Conservation (phyloP, 1,140 invertebrate species). For the Steinernema khuongi region DNA sequence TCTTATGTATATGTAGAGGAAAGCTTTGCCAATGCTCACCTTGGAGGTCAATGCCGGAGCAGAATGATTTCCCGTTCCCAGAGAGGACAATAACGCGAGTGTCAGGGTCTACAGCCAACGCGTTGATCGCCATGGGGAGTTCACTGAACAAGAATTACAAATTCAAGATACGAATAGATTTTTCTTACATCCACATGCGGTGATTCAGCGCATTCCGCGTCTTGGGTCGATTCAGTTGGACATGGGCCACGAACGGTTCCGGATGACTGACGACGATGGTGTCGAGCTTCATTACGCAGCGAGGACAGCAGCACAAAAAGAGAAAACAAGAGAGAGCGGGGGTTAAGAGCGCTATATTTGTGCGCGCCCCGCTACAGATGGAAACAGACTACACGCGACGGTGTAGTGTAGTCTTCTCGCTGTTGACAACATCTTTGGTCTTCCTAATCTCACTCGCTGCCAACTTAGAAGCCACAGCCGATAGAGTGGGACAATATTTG, state of each 20-base stretch:
- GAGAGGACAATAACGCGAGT: conserved; percentile 78
- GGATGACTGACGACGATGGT: neutral
- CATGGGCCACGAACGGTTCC: conserved; percentile 69
- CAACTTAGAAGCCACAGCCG: neutral
- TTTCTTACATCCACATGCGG: conserved; percentile 78
- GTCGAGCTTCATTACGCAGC: neutral
- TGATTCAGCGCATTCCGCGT: conserved; percentile 77
- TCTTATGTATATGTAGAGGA: no score
- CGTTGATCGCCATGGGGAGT: conserved; percentile 73
- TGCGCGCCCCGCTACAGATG: neutral
- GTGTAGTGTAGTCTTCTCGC: neutral
- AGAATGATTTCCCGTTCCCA: conserved; percentile 74
- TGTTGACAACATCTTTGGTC: neutral
- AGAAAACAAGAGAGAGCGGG: neutral
- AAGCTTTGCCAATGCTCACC: conserved; percentile 23
- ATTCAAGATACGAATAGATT: conserved; percentile 47
- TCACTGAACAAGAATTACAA: no score
- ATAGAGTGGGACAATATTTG: neutral
- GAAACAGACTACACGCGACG: neutral
- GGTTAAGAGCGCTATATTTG: neutral
- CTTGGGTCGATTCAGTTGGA: conserved; percentile 80
- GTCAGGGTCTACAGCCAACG: conserved; percentile 70
- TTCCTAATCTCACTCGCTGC: neutral
- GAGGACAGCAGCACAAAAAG: neutral
- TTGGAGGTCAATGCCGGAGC: conserved; percentile 66